Evolutionary conservation across 2,888 invertebrate genomes (phyloP).

Genomic region (Pseudeuparius sepicola): DNA sequence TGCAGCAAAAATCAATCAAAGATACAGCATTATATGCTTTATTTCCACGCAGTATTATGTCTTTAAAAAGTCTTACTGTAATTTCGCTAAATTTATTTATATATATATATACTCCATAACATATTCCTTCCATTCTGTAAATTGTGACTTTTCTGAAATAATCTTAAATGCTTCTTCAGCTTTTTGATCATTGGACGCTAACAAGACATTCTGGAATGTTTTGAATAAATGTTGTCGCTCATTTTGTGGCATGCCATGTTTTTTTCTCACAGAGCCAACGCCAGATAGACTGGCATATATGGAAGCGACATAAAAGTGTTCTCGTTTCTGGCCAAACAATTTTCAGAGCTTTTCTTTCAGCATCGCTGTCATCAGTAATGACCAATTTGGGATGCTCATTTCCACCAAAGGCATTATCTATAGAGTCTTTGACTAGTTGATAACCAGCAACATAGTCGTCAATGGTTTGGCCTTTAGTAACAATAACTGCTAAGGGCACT

Average conservation of each 20-base stretch:
- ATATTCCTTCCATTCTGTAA: conserved; percentile 13
- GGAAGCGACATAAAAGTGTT: conserved; percentile 16
- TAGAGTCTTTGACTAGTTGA: no score
- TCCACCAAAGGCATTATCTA: no score
- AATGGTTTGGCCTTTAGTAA: conserved; percentile 1
- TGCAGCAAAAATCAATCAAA: conserved; percentile 16
- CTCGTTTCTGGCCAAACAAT: conserved; percentile 12
- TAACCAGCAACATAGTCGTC: conserved; percentile 1
- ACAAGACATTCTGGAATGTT: conserved; percentile 10
- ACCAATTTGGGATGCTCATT: conserved; percentile 12
- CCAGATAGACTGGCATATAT: conserved; percentile 16
- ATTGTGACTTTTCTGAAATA: conserved; percentile 4
- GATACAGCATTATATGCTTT: conserved; percentile 17
- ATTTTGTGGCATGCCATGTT: conserved; percentile 9
- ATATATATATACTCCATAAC: conserved; percentile 14
- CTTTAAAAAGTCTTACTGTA: conserved; percentile 13
- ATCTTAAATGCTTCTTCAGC: conserved; percentile 1
- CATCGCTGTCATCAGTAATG: conserved; percentile 16
- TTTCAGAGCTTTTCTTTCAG: conserved; percentile 15
- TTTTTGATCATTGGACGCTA: conserved; percentile 2
- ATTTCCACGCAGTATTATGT: conserved; percentile 8
- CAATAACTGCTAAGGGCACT: conserved; percentile 7
- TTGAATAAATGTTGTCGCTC: neutral
- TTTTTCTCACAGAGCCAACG: conserved; percentile 16
- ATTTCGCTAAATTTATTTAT: conserved; percentile 16